phyloP scores from a whole-genome alignment of 2,113 vertebrate species.

The Oxyura jamaicensis region DNA sequence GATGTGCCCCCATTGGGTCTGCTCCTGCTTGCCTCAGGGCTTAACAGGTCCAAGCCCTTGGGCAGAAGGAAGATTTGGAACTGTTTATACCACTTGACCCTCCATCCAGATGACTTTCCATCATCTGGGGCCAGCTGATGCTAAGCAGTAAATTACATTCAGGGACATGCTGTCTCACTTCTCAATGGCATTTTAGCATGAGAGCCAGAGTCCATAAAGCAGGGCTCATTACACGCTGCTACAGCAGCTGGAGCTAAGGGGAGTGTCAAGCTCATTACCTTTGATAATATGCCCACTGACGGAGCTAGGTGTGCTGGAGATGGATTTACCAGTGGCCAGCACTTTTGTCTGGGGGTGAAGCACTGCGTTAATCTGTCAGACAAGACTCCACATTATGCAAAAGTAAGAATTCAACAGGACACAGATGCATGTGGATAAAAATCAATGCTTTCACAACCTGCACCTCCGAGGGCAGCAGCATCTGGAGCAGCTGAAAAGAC shows the following conservation, averaged over 20 bases:
- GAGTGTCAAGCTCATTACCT: slow-evolving; percentile 49
- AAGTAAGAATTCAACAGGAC: slow-evolving; percentile 46
- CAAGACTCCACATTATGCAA: slow-evolving; percentile 10
- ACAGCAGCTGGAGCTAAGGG: slow-evolving; percentile 62
- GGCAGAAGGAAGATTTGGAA: slow-evolving; percentile 54
- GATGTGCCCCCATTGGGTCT: background rate
- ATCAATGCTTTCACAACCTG: background rate
- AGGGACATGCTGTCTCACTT: slow-evolving; percentile 46
- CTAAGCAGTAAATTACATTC: slow-evolving; percentile 70
- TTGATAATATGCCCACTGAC: slow-evolving; percentile 46
- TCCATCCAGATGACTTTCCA: slow-evolving; percentile 55
- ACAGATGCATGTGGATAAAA: slow-evolving; percentile 7
- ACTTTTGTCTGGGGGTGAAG: slow-evolving; percentile 35
- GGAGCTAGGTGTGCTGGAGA: slow-evolving; percentile 59
- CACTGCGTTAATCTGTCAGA: slow-evolving; percentile 15
- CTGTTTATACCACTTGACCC: slow-evolving; percentile 61
- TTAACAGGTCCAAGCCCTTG: background rate
- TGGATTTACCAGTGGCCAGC: slow-evolving; percentile 30
- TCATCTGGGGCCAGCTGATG: slow-evolving; percentile 60
- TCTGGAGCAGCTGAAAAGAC: background rate
- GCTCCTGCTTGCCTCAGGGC: background rate
- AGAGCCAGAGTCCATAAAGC: background rate
- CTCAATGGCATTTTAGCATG: slow-evolving; percentile 30
- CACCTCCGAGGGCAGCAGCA: background rate
- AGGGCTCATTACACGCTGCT: slow-evolving; percentile 46